Evolutionary conservation across 2,113 vertebrate species (phyloP).

Genomic region (Glaucomys volans): DNA sequence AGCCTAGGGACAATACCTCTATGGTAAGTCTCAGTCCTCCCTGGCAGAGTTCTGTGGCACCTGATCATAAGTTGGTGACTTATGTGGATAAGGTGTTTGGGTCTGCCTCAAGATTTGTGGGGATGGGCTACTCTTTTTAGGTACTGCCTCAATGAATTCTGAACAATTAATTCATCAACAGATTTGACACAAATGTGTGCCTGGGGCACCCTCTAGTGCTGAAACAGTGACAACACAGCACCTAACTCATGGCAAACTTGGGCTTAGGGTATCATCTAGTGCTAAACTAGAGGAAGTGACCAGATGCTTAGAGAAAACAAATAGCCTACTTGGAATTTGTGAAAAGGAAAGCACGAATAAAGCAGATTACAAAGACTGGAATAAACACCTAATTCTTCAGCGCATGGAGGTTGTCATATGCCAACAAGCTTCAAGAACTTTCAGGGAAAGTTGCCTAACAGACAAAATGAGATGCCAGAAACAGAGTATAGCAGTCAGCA

Average conservation of each 20-base stretch:
- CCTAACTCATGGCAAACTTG: neutral
- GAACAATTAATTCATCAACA: neutral
- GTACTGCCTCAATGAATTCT: neutral
- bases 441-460: neutral
- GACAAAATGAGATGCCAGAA: neutral
- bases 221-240: neutral
- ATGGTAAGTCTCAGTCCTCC: neutral
- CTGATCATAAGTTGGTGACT: neutral
- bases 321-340: neutral
- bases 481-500: neutral
- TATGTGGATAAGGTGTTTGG: neutral
- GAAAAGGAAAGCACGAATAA: neutral
- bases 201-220: neutral
- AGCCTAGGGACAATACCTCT: neutral
- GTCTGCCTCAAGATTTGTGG: neutral
- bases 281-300: neutral
- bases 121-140: neutral
- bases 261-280: neutral
- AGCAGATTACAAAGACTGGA: neutral
- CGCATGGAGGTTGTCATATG: neutral
- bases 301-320: neutral
- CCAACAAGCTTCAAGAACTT: neutral
- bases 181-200: neutral
- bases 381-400: neutral
- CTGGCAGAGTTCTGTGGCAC: neutral